Evolutionary conservation across 2,797 vertebrate species (phyloP).

Genomic region (Smutsia gigantea): DNA sequence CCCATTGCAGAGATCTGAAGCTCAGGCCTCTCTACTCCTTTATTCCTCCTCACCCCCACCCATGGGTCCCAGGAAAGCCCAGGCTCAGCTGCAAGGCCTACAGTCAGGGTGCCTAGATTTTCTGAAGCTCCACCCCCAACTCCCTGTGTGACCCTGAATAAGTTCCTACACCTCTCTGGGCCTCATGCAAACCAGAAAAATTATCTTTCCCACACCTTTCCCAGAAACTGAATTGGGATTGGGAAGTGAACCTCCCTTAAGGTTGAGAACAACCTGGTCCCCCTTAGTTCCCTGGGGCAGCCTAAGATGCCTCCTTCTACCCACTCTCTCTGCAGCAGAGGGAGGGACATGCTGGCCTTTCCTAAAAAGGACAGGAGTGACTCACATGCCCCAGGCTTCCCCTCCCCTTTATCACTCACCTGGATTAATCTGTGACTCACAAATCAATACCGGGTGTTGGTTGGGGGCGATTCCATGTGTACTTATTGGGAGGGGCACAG

Average conservation of each 20-base stretch:
- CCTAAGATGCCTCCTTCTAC: neutral
- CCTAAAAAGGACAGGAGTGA: slow-evolving; percentile 46
- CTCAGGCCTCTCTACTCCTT: neutral
- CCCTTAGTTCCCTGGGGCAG: neutral
- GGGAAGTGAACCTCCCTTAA: neutral
- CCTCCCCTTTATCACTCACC: slow-evolving; percentile 61
- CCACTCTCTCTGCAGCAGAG: neutral
- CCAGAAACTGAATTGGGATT: slow-evolving; percentile 17
- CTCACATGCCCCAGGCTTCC: slow-evolving; percentile 50
- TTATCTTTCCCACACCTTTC: neutral
- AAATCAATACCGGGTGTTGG: slow-evolving; percentile 10
- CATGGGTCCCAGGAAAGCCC: neutral
- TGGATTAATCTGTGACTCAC: slow-evolving; percentile 74
- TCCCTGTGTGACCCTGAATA: neutral
- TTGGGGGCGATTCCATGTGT: neutral
- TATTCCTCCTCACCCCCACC: neutral
- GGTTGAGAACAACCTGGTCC: neutral
- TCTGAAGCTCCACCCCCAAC: neutral
- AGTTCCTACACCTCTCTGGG: slow-evolving; percentile 28
- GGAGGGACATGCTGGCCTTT: neutral
- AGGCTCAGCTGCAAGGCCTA: neutral
- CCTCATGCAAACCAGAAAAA: slow-evolving; percentile 45
- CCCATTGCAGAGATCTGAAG: neutral
- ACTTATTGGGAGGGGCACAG: neutral
- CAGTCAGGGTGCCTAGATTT: neutral